These are phyloP conservation scores for Alethe diademata DNA, from an alignment of 2,113 vertebrate species.

Conservation along the genomic window DNA sequence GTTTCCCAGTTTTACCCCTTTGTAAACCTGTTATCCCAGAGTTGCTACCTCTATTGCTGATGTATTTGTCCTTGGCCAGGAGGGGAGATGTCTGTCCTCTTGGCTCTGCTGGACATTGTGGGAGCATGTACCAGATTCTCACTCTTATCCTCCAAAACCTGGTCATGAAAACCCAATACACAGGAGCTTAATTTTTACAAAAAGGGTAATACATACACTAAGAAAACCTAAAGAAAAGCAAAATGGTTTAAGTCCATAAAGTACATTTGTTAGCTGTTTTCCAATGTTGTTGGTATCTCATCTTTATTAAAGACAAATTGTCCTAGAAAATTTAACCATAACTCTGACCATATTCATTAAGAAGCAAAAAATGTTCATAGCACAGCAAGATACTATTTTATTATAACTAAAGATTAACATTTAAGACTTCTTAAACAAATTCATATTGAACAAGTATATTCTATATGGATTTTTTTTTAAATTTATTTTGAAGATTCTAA, in stretches of 20 bases:
- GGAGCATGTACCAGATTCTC: neutral
- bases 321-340: neutral
- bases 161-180: neutral
- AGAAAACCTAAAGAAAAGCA: neutral
- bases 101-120: rapidly evolving
- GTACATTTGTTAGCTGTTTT: neutral
- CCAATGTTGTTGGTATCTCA: neutral
- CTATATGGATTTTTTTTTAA: neutral
- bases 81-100: neutral
- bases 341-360: neutral
- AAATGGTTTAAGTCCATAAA: neutral
- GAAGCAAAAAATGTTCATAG: neutral
- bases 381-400: neutral
- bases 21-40: neutral
- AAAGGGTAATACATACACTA: neutral
- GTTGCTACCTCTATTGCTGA: neutral
- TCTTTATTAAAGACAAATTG: neutral
- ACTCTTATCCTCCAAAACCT: neutral
- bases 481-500: neutral
- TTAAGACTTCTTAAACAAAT: neutral
- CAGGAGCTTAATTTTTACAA: neutral
- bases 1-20: neutral
- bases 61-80: neutral
- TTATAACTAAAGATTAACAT: neutral
- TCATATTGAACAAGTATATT: neutral